A percentile compares a stretch with the other conserved stretches of the same genome.
Conservation (phyloP, 2,888 invertebrate genomes). For the Luffia ferchaultella region DNA sequence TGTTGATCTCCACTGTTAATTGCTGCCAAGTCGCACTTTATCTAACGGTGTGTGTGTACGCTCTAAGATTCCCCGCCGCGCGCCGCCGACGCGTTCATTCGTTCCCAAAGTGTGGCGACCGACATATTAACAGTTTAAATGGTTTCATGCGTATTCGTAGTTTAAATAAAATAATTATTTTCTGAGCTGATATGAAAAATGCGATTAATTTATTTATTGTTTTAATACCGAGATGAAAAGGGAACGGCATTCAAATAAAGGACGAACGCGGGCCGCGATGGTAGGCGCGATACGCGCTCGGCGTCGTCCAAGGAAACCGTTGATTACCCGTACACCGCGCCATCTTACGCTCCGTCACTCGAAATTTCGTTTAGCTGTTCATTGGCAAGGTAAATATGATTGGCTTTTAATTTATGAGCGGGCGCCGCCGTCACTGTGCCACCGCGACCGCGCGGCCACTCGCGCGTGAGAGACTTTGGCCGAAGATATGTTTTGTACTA, state of each 20-base stretch:
- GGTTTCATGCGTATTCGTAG: too few species aligned
- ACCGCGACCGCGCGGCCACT: conserved; percentile 1
- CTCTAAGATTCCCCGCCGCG: not conserved
- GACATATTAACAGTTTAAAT: too few species aligned
- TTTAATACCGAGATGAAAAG: too few species aligned
- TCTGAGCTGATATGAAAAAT: too few species aligned
- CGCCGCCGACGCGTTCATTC: not conserved
- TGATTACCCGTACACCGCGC: conserved; percentile 51
- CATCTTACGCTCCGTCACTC: conserved; percentile 51
- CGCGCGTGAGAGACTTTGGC: too few species aligned
- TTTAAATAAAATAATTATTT: too few species aligned
- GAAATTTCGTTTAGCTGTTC: conserved; percentile 54
- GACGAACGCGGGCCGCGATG: conserved; percentile 30
- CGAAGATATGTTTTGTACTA: conserved; percentile 32
- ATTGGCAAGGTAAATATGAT: conserved; percentile 57
- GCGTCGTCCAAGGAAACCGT: conserved; percentile 53
- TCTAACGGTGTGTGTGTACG: not conserved
- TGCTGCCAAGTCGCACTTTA: conserved; percentile 24
- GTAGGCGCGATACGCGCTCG: conserved; percentile 30
- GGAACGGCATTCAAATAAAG: too few species aligned
- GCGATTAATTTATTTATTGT: too few species aligned
- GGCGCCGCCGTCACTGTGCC: conserved; percentile 14
- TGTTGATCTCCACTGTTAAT: conserved; percentile 59
- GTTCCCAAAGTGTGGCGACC: too few species aligned
- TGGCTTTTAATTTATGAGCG: conserved; percentile 57